A percentile compares a stretch with the other conserved stretches of the same genome.
phyloP scores from a whole-genome alignment of 2,888 invertebrate genomes.

The Lasioglossum marginatum region DNA sequence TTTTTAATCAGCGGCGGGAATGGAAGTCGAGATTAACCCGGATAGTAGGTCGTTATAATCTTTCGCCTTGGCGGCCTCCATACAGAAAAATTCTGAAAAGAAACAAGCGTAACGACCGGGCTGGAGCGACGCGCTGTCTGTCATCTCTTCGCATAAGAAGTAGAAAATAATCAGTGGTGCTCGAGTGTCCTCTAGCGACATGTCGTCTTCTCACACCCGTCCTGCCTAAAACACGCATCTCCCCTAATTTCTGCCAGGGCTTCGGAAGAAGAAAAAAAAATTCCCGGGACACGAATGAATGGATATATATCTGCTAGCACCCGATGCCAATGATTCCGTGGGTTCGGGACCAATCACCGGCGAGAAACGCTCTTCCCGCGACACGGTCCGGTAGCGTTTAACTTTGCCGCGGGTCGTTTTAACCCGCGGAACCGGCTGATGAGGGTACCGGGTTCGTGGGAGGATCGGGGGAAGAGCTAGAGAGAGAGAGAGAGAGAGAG shows the following conservation, averaged over 20 bases:
- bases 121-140: slow-evolving; percentile 12
- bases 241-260: background rate
- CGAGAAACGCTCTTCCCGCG: slow-evolving; percentile 51
- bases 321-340: slow-evolving; percentile 54
- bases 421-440: slow-evolving; percentile 63
- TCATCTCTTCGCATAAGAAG: slow-evolving; percentile 22
- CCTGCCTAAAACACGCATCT: slow-evolving; percentile 33
- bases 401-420: slow-evolving; percentile 65
- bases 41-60: slow-evolving; percentile 41
- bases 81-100: slow-evolving; percentile 24
- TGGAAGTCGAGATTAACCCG: background rate
- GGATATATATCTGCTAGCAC: background rate
- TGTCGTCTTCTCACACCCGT: background rate
- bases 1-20: slow-evolving; percentile 4
- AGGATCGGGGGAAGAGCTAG: background rate
- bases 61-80: slow-evolving; percentile 4
- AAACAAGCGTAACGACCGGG: slow-evolving; percentile 37
- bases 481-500: background rate
- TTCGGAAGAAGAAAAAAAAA: background rate
- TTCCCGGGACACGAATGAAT: slow-evolving; percentile 11
- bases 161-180: slow-evolving; percentile 52
- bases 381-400: slow-evolving; percentile 67
- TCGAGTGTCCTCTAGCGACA: slow-evolving; percentile 43
- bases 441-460: slow-evolving; percentile 43
- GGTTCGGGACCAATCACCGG: slow-evolving; percentile 48